These are phyloP conservation scores for Cartodere bifasciata DNA, from an alignment of 2,888 invertebrate species.

Conservation along the genomic window DNA sequence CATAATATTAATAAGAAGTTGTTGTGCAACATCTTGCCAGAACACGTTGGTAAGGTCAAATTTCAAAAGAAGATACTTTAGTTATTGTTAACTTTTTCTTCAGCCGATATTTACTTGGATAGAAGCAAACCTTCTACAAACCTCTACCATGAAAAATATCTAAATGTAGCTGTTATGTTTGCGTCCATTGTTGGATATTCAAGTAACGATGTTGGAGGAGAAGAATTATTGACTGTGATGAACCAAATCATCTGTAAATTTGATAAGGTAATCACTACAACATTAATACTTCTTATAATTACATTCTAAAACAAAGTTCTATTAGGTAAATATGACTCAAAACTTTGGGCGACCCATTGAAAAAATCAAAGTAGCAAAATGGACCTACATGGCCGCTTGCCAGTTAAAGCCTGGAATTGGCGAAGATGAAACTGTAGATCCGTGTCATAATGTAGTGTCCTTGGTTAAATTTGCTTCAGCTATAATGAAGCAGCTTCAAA, in stretches of 20 bases:
- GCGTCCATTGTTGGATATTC: conserved; percentile 54
- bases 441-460: conserved; percentile 36
- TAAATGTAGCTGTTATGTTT: conserved; percentile 89
- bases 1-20: conserved; percentile 79
- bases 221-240: conserved; percentile 40
- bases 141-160: conserved; percentile 73
- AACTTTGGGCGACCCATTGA: conserved; percentile 61
- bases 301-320: too few relatives aligned
- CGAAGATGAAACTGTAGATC: conserved; percentile 35
- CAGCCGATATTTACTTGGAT: conserved; percentile 69
- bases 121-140: conserved; percentile 56
- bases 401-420: conserved; percentile 69
- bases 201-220: conserved; percentile 45
- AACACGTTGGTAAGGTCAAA: conserved; percentile 65
- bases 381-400: conserved; percentile 96
- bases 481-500: conserved; percentile 52
- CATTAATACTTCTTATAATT: too few relatives aligned
- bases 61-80: neutral
- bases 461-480: conserved; percentile 62
- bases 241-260: conserved; percentile 90
- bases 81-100: neutral
- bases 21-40: conserved; percentile 83
- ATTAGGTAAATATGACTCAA: too few relatives aligned
- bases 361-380: conserved; percentile 93
- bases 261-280: conserved; percentile 67